Conservation (phyloP, 2,888 invertebrate species). For the Dinocampus coccinellae region DNA sequence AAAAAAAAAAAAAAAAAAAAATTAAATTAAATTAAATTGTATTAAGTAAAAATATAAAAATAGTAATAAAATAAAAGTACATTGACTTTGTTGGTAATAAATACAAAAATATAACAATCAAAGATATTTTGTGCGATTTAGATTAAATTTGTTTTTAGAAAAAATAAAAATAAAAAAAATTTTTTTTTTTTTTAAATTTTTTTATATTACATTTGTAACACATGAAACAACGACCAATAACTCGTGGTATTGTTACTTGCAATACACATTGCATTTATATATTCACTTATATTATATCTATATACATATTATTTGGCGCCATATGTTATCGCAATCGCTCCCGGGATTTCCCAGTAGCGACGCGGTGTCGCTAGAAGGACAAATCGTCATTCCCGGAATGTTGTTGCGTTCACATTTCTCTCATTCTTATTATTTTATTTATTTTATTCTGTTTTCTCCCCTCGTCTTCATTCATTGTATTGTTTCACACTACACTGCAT, state of each 20-base stretch:
- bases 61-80: constrained; percentile 17
- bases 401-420: not conserved
- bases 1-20: too few relatives aligned
- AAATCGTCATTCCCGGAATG: constrained; percentile 31
- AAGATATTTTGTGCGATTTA: too few relatives aligned
- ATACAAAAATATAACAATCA: too few relatives aligned
- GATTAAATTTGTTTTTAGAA: too few relatives aligned
- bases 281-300: not conserved
- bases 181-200: too few relatives aligned
- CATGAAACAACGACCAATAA: not conserved
- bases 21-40: too few relatives aligned
- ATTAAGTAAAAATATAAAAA: not conserved
- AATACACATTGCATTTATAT: not conserved
- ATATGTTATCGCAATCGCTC: constrained; percentile 51
- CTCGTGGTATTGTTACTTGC: not conserved
- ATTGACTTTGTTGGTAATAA: constrained; percentile 28
- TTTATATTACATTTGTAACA: not conserved
- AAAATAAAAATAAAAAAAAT: too few relatives aligned
- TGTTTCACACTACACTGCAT: not conserved
- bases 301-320: constrained; percentile 44
- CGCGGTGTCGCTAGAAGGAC: constrained; percentile 42
- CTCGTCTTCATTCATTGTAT: not conserved
- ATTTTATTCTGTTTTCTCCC: not conserved
- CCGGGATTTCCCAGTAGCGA: constrained; percentile 50
- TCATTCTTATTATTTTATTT: not conserved